Evolutionary conservation across 2,797 vertebrate species (phyloP).

Genomic region (Hozukius guyotensis): DNA sequence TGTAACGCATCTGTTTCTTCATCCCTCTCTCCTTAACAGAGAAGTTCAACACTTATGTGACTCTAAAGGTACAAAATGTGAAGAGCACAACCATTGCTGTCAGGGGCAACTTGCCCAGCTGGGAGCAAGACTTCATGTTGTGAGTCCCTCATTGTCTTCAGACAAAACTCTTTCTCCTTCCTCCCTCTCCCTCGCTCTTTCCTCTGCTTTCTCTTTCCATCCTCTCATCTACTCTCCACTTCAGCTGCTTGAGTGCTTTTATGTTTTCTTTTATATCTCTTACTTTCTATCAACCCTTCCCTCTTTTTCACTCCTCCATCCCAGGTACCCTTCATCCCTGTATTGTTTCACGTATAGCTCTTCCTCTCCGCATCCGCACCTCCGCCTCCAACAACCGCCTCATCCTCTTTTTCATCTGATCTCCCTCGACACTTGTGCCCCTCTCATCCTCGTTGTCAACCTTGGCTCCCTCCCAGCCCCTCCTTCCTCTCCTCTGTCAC

Average conservation of each 20-base stretch:
- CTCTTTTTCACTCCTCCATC: slow-evolving; percentile 36
- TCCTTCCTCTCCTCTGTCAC: slow-evolving; percentile 40
- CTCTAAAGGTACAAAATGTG: slow-evolving; percentile 99
- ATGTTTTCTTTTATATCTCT: slow-evolving; percentile 10
- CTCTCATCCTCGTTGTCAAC: slow-evolving; percentile 52
- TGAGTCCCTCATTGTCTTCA: slow-evolving; percentile 82
- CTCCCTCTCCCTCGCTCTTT: neutral
- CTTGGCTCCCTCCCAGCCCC: slow-evolving; percentile 40
- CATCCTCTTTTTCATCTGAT: slow-evolving; percentile 56
- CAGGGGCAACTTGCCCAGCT: slow-evolving; percentile 93
- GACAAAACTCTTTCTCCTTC: slow-evolving; percentile 16
- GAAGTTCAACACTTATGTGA: slow-evolving; percentile 98
- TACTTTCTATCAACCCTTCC: slow-evolving; percentile 18
- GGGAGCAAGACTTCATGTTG: slow-evolving; percentile 99
- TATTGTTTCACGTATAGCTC: slow-evolving; percentile 47
- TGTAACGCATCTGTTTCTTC: slow-evolving; percentile 11
- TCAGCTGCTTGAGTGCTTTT: slow-evolving; percentile 31
- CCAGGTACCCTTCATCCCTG: slow-evolving; percentile 45
- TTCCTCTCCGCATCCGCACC: slow-evolving; percentile 24
- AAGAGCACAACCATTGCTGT: slow-evolving; percentile 98
- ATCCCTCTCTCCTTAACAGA: slow-evolving; percentile 78
- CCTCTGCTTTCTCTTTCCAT: slow-evolving; percentile 16
- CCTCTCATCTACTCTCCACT: slow-evolving; percentile 22
- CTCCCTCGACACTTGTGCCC: slow-evolving; percentile 27
- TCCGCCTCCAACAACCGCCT: slow-evolving; percentile 26